A percentile compares a stretch with the other conserved stretches of the same genome.
These are phyloP conservation scores for Dolichallabes microphthalmus DNA, from an alignment of 2,113 vertebrate species.

Conservation along the genomic window DNA sequence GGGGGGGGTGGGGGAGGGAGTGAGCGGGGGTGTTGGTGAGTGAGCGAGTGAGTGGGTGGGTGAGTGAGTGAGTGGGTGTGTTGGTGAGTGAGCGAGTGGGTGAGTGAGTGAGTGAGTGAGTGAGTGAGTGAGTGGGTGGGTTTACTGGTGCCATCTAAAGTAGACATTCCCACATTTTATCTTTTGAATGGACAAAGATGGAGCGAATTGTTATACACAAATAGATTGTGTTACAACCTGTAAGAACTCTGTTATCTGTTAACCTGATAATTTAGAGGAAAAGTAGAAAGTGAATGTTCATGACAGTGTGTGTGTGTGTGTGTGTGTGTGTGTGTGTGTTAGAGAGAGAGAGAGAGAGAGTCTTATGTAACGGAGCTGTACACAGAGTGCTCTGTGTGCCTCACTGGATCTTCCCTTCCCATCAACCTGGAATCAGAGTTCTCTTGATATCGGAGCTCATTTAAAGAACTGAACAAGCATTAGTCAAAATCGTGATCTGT, in stretches of 20 bases:
- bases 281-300: not conserved
- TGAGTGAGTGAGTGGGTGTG: too few relatives aligned
- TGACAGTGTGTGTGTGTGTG: not conserved
- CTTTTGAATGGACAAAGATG: not conserved
- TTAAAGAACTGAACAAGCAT: not conserved
- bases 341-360: too few relatives aligned
- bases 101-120: not conserved
- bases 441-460: not conserved
- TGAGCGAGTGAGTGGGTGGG: too few relatives aligned
- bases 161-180: not conserved
- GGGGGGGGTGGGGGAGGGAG: too few relatives aligned
- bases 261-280: not conserved
- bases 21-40: too few relatives aligned
- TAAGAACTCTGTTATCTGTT: not conserved
- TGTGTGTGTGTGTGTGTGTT: not conserved
- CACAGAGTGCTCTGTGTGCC: not conserved
- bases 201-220: not conserved
- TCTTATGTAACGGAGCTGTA: not conserved
- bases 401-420: not conserved
- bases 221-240: not conserved
- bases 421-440: not conserved
- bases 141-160: not conserved
- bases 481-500: conserved; percentile 27
- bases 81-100: too few relatives aligned
- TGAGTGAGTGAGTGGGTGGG: not conserved